A percentile compares a stretch with the other conserved stretches of the same genome.
Conservation (phyloP, 2,888 invertebrate species). For the Cosmia trapezina region DNA sequence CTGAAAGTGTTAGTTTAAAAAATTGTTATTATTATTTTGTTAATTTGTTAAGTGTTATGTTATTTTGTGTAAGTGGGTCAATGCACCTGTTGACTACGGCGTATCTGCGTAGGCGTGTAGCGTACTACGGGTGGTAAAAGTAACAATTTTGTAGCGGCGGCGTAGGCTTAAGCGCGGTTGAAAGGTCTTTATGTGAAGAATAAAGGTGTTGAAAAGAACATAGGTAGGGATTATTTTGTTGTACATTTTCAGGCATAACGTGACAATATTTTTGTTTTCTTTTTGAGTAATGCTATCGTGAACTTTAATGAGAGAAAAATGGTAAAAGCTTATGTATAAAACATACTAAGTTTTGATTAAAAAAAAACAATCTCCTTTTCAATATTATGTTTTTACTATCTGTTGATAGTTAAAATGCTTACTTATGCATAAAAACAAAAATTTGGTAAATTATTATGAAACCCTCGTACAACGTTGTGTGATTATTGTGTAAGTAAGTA, state of each 20-base stretch:
- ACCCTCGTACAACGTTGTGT: neutral
- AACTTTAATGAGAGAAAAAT: too few species aligned
- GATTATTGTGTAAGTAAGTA: too few species aligned
- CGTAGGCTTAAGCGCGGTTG: too few species aligned
- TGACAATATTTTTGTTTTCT: neutral
- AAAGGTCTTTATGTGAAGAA: slow-evolving; percentile 5
- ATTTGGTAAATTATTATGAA: too few species aligned
- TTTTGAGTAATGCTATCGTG: too few species aligned
- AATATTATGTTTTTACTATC: too few species aligned
- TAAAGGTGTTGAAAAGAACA: neutral
- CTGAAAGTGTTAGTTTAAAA: slow-evolving; percentile 22
- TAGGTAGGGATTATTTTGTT: neutral
- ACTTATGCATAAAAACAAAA: too few species aligned
- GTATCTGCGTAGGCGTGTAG: slow-evolving; percentile 69
- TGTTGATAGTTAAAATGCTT: too few species aligned
- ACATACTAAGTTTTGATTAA: too few species aligned
- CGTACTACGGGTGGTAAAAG: slow-evolving; percentile 55
- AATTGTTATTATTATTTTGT: slow-evolving; percentile 9
- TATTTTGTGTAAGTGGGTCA: slow-evolving; percentile 66
- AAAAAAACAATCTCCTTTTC: too few species aligned
- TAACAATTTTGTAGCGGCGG: slow-evolving; percentile 50
- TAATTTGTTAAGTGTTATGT: slow-evolving; percentile 26
- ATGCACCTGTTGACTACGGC: slow-evolving; percentile 75
- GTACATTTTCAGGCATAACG: neutral
- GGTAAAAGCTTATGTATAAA: too few species aligned